Evolutionary conservation across 2,113 vertebrate species (phyloP), one percentile per base, ranked within the genome.

Genomic region (Triplophysa tibetana): DNA sequence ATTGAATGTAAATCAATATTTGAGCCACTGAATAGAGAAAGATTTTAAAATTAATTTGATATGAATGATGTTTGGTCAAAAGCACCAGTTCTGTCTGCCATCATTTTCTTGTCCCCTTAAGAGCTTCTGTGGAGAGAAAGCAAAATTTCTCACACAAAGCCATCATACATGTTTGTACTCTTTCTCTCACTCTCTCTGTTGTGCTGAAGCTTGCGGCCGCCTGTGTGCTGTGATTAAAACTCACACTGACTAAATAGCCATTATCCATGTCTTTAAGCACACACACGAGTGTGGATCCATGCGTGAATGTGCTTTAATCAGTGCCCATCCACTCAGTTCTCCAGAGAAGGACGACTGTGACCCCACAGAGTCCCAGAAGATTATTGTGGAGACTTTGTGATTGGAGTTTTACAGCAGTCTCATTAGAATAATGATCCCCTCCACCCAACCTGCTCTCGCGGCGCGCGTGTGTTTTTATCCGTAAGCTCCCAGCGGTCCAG

Each of bases 381-480:
- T 95, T 95, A 94, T 91, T 89, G 86, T 87, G 86, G 92, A 93
- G 92, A 94, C 91, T 92, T 91, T 92, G 89, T 92, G 94, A 93
- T 94, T 92, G 89, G 89, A 93, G 93, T 93, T 94, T 92, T 95
- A 95, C 93, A 92, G 91, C 86, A 81, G 85, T 88, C 90, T 94
- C 90, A 96, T 96, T 96, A 96, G 93, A 94, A 98, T 97, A 96
- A 96, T 95, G 94, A 96, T 95, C 93, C 91, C 79, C 89, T 91
- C 87, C 86, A 85, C 85, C 61, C 83, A 81, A 86, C 84, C 83
- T 2, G 43, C 62, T 62, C 78, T 56, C 52, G 24, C 52, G 19
- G 43, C 10, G 7, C 50, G 29, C 54, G 45, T 77, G 64, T 77
- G 38, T 81, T 13, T 75, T 62, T 77, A 69, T 58, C 64, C 19